These are phyloP conservation scores for Thinocorus orbignyianus DNA, from an alignment of 2,113 vertebrate genomes.

Conservation along the genomic window DNA sequence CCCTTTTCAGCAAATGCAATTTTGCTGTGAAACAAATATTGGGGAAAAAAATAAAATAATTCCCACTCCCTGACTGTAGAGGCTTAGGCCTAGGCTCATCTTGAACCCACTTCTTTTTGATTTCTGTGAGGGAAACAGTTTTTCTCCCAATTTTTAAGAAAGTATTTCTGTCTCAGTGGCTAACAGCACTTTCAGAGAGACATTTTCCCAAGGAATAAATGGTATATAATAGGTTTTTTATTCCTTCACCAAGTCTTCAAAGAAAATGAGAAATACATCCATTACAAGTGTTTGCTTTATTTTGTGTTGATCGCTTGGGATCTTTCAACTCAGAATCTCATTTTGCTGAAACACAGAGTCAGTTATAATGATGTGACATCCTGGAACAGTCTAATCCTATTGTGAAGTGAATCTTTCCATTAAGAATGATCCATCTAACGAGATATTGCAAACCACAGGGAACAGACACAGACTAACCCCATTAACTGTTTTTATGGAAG, in stretches of 20 bases:
- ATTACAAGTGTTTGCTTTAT: not conserved
- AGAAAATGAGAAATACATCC: not conserved
- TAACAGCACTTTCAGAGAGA: not conserved
- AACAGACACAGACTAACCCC: constrained; percentile 5
- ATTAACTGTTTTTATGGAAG: constrained; percentile 9
- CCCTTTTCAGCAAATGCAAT: not conserved
- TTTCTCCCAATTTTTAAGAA: not conserved
- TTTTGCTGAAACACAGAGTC: not conserved
- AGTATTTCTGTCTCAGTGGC: not conserved
- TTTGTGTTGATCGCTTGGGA: not conserved
- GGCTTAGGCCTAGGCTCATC: not conserved
- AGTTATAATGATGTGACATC: not conserved
- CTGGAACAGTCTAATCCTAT: not conserved
- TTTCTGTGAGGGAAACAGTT: not conserved
- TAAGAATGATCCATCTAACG: not conserved
- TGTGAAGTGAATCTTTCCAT: constrained; percentile 4
- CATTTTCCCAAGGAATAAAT: not conserved
- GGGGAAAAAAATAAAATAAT: not conserved
- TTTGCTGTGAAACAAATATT: not conserved
- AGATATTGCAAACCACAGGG: not conserved
- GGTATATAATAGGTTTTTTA: not conserved
- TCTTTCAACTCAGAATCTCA: not conserved
- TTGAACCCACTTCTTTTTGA: not conserved
- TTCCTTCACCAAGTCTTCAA: not conserved
- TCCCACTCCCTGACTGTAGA: not conserved